Conservation (phyloP, 2,888 invertebrate genomes). For the Drosophila pullipes region DNA sequence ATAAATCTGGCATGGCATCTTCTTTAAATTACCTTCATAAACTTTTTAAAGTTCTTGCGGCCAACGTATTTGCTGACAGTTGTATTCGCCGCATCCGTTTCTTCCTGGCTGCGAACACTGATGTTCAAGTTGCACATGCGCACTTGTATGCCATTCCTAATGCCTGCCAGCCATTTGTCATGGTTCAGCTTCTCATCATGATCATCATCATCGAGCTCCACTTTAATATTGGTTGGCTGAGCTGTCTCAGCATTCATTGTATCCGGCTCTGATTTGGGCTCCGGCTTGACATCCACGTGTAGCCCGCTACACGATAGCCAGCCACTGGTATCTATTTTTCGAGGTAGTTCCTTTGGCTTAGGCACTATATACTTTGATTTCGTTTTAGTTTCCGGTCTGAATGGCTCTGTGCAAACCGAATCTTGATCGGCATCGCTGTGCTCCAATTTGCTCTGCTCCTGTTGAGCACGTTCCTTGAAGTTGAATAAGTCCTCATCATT, state of each 20-base stretch:
- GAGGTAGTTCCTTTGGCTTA: constrained; percentile 62
- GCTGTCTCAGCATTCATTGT: constrained; percentile 17
- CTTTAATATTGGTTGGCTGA: constrained; percentile 38
- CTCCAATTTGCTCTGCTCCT: constrained; percentile 2
- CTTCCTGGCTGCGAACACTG: constrained; percentile 26
- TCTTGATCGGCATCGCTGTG: constrained; percentile 44
- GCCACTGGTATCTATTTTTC: constrained; percentile 65
- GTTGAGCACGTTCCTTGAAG: constrained; percentile 41
- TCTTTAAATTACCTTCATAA: constrained; percentile 78
- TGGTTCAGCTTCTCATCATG: constrained; percentile 45
- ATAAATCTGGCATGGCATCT: neutral
- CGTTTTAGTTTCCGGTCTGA: constrained; percentile 26
- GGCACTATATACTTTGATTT: constrained; percentile 57
- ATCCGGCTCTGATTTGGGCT: constrained; percentile 13
- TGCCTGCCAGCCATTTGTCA: constrained; percentile 73
- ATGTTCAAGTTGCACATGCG: constrained; percentile 67
- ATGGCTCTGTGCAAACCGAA: constrained; percentile 59
- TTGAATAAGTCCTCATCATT: constrained; percentile 61
- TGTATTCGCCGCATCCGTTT: constrained; percentile 28
- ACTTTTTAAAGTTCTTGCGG: constrained; percentile 83
- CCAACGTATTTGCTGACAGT: constrained; percentile 30
- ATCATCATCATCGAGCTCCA: constrained; percentile 35
- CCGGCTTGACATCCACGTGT: constrained; percentile 61
- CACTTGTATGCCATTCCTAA: constrained; percentile 78
- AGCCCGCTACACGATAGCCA: constrained; percentile 82